Evolutionary conservation across 1,140 invertebrate genomes (phyloP).

Genomic region (Cylas formicarius): DNA sequence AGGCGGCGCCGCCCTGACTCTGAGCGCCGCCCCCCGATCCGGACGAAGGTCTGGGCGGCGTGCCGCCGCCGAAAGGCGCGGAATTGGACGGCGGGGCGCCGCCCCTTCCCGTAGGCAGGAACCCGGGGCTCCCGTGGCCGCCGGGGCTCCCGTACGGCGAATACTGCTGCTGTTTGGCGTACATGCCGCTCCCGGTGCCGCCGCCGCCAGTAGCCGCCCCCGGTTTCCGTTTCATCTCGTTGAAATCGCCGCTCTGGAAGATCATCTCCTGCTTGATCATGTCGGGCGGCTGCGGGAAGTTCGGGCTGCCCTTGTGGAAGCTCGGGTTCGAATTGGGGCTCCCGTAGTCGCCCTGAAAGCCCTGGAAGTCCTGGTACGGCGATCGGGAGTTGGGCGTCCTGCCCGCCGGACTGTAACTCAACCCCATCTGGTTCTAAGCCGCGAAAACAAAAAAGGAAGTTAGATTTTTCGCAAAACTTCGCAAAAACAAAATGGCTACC

Average conservation of each 20-base stretch:
- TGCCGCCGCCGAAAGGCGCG: constrained; percentile 51
- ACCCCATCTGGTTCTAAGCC: constrained; percentile 52
- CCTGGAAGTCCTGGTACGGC: constrained; percentile 43
- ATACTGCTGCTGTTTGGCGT: constrained; percentile 53
- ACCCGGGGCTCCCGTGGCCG: constrained; percentile 55
- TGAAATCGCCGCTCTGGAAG: constrained; percentile 42
- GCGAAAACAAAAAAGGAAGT: constrained; percentile 9
- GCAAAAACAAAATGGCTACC: constrained; percentile 3
- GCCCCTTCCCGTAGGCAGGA: constrained; percentile 47
- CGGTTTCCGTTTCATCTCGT: constrained; percentile 47
- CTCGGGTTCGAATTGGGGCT: constrained; percentile 44
- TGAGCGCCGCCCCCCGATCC: constrained; percentile 43
- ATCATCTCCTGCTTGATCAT: constrained; percentile 45
- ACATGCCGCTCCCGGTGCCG: too few relatives aligned
- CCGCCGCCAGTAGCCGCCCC: constrained; percentile 17
- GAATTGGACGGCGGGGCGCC: constrained; percentile 37
- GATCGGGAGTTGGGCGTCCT: constrained; percentile 40
- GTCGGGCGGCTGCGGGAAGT: constrained; percentile 40
- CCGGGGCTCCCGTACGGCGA: constrained; percentile 60
- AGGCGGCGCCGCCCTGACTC: constrained; percentile 42
- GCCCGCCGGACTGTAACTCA: constrained; percentile 38
- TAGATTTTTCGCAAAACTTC: background rate
- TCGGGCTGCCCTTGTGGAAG: constrained; percentile 45
- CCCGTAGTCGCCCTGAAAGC: constrained; percentile 48
- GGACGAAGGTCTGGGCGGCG: constrained; percentile 56